Evolutionary conservation across 2,797 vertebrate genomes (phyloP), one percentile per base, ranked within the genome.

Genomic region (Rhynchotus rufescens): DNA sequence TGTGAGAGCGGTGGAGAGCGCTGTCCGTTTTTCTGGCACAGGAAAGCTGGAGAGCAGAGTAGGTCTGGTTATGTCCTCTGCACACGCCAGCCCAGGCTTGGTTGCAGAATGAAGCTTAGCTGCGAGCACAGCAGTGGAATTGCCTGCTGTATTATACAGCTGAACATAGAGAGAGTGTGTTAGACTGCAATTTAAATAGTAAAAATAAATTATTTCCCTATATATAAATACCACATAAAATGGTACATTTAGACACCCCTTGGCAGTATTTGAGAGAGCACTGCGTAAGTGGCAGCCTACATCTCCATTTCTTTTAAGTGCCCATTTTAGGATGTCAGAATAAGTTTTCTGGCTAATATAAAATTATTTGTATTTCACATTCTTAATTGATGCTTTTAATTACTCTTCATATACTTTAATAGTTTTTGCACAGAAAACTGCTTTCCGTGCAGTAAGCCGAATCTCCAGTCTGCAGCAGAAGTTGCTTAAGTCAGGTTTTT

Each of bases 341-440:
- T 85, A 93, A 89, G 87, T 96, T 96, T 95, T 94, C 94, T 94
- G 76, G 89, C 72, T 90, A 93, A 92, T 96, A 91, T 77, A 91
- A 93, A 96, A 92, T 95, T 92, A 96, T 93, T 96, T 96, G 73
- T 91, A 88, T 95, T 95, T 92, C 86, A 61, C 71, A 83, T 89
- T 76, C 72, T 90, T 96, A 96, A 96, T 95, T 94, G 90, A 91
- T 96, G 86, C 57, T 95, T 96, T 97, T 97, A 97, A 97, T 97
- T 97, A 90, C 91, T 97, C 74, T 96, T 94, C 94, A 84, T 95
- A 90, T 91, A 94, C 75, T 96, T 90, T 94, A 95, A 96, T 93
- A 92, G 90, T 95, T 95, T 95, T 94, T 88, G 51, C 83, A 78
- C 73, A 92, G 92, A 94, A 96, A 94, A 95, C 57, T 96, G 95